These are phyloP conservation scores for Sphenopsis melanotis DNA, from an alignment of 2,797 vertebrate species.

Conservation along the genomic window DNA sequence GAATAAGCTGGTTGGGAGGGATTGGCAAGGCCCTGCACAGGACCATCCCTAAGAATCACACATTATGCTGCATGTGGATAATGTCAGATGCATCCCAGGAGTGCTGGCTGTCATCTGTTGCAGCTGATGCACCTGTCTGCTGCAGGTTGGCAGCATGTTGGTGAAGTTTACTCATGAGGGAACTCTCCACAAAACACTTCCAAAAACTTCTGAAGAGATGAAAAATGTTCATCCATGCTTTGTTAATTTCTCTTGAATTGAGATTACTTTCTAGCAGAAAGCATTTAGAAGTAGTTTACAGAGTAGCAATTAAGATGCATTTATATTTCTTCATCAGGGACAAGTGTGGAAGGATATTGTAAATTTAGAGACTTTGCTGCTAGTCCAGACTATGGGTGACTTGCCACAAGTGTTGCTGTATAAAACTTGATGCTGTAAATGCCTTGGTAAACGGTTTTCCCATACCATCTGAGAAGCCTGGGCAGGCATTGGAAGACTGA, in stretches of 20 bases:
- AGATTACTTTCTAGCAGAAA: not conserved
- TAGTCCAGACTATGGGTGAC: not conserved
- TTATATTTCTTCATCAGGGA: not conserved
- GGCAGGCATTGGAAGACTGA: not conserved
- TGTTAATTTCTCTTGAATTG: not conserved
- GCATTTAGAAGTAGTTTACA: not conserved
- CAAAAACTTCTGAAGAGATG: not conserved
- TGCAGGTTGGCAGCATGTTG: accelerated
- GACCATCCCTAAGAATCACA: not conserved
- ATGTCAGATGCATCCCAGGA: not conserved
- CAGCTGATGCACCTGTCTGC: not conserved
- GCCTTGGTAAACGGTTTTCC: not conserved
- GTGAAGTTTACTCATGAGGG: not conserved
- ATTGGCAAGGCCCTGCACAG: not conserved
- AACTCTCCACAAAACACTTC: not conserved
- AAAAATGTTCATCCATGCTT: not conserved
- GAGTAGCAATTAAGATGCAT: not conserved
- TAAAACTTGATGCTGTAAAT: not conserved
- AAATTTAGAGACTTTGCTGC: not conserved
- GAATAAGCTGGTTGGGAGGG: not conserved
- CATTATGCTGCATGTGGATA: accelerated
- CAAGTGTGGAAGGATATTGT: not conserved
- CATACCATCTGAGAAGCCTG: not conserved
- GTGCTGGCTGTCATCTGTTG: accelerated
- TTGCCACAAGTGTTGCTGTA: not conserved